phyloP scores from a whole-genome alignment of 2,797 vertebrate species.

The Gymnopithys bicolor region DNA sequence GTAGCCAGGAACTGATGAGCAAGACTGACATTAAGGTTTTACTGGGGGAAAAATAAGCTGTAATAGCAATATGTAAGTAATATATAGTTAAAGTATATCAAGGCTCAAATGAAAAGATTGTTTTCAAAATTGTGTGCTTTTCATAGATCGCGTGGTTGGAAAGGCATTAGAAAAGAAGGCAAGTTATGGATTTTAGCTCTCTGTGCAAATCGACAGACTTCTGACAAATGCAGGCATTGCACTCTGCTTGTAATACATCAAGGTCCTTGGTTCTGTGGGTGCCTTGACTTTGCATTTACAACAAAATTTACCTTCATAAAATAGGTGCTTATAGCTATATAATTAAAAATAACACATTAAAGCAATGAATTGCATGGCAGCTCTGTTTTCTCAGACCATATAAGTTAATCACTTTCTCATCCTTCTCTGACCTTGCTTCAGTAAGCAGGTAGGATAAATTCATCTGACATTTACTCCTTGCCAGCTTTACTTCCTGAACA shows the following conservation, averaged over 20 bases:
- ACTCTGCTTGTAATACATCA: neutral
- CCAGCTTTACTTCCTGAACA: neutral
- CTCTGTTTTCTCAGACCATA: conserved; percentile 12
- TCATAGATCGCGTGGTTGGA: neutral
- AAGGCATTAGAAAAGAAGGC: neutral
- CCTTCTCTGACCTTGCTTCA: conserved; percentile 56
- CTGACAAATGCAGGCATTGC: neutral
- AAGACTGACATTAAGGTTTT: neutral
- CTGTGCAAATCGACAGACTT: neutral
- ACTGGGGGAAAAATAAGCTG: neutral
- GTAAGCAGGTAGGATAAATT: conserved; percentile 28
- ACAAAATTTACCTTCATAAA: neutral
- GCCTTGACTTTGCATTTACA: neutral
- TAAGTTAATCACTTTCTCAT: conserved; percentile 27
- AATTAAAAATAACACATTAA: conserved; percentile 42
- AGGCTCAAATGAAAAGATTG: neutral
- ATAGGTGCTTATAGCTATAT: neutral
- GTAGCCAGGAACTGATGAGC: neutral
- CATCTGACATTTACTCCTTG: conserved; percentile 53
- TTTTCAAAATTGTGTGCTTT: neutral
- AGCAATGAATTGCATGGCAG: neutral
- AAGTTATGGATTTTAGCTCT: neutral
- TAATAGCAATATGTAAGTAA: neutral
- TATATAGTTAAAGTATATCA: neutral
- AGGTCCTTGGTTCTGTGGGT: neutral